Conservation (phyloP, 2,888 invertebrate genomes). For the Deroplatys truncata region DNA sequence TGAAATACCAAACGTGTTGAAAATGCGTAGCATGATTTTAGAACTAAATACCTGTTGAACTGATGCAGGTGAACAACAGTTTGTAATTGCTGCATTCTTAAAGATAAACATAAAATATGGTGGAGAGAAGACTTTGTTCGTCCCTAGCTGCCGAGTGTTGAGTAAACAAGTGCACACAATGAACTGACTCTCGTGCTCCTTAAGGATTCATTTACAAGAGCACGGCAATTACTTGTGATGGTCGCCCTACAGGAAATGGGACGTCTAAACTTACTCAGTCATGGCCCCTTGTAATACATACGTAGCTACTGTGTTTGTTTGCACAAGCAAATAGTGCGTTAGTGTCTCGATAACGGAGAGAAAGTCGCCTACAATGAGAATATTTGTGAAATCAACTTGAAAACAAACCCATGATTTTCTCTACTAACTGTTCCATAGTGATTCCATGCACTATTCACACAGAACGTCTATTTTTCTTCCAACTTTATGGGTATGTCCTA, state of each 20-base stretch:
- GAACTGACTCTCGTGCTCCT: neutral
- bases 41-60: no score
- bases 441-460: no score
- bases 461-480: no score
- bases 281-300: neutral
- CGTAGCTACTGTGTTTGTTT: neutral
- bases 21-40: no score
- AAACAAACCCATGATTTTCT: no score
- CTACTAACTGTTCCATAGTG: no score
- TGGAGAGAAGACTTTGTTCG: no score
- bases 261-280: neutral
- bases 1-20: no score
- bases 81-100: no score
- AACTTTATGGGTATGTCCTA: no score
- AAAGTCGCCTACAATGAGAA: neutral
- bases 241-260: neutral
- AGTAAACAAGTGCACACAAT: neutral
- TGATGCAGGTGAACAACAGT: no score
- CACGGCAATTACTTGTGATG: neutral
- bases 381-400: neutral
- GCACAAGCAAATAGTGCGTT: neutral
- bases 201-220: neutral
- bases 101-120: no score
- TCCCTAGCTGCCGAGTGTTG: neutral
- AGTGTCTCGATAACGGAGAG: neutral